phyloP scores from a whole-genome alignment of 2,797 vertebrate species.

The Babyrousa celebensis region DNA sequence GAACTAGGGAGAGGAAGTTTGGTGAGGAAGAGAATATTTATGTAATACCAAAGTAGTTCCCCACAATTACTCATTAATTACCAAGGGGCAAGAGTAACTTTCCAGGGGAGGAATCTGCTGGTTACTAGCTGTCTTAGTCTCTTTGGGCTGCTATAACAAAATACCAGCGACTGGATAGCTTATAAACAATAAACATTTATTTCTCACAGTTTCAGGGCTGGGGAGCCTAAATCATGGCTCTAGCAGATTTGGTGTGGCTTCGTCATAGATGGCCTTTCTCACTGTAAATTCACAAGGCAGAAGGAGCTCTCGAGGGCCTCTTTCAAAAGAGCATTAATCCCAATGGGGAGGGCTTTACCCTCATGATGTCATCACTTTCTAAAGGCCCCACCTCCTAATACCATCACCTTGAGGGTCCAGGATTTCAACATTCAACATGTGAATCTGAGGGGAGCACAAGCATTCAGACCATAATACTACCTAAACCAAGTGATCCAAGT shows the following conservation, averaged over 20 bases:
- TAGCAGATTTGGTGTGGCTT: not conserved
- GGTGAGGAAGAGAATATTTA: not conserved
- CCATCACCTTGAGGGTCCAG: not conserved
- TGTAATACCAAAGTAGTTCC: not conserved
- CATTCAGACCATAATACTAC: not conserved
- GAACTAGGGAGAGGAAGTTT: not conserved
- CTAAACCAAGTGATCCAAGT: not conserved
- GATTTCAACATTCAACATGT: slow-evolving; percentile 44
- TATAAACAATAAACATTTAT: not conserved
- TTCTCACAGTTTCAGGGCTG: not conserved
- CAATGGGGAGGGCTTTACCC: not conserved
- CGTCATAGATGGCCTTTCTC: not conserved
- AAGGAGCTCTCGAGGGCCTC: not conserved
- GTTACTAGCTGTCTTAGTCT: not conserved
- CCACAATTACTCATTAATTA: not conserved
- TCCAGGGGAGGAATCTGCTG: not conserved
- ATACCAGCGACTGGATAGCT: not conserved
- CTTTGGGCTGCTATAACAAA: not conserved
- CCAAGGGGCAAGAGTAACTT: not conserved
- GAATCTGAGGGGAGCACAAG: not conserved
- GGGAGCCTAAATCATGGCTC: not conserved
- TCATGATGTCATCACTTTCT: not conserved
- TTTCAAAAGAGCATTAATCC: not conserved
- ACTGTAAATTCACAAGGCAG: not conserved
- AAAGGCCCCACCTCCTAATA: not conserved